These are phyloP conservation scores for Trinorchestia longiramus DNA, from an alignment of 1,140 invertebrate species.

Conservation along the genomic window DNA sequence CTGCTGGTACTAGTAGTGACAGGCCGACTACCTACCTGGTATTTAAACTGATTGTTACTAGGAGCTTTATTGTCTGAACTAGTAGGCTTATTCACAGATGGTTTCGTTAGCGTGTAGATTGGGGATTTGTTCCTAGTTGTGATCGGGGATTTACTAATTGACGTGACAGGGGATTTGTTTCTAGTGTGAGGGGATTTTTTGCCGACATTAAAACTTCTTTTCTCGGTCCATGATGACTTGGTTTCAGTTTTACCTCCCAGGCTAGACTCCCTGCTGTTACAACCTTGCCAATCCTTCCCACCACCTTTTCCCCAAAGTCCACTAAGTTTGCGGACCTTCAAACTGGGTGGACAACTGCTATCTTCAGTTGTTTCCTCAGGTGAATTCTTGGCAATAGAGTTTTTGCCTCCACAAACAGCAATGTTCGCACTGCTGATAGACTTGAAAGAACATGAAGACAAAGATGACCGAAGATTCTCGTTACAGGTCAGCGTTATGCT, in stretches of 20 bases:
- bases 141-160: too few species aligned
- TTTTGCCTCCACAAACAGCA: neutral
- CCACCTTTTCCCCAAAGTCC: neutral
- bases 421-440: neutral
- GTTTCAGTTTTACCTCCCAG: neutral
- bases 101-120: neutral
- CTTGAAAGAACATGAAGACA: slow-evolving; percentile 13
- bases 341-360: neutral
- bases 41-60: neutral
- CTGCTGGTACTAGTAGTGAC: neutral
- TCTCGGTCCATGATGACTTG: neutral
- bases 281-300: neutral
- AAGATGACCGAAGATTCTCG: neutral
- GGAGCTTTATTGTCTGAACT: neutral
- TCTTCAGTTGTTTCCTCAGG: neutral
- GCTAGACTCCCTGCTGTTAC: slow-evolving; percentile 21
- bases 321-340: neutral
- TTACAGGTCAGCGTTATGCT: neutral
- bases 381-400: neutral
- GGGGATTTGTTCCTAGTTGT: neutral
- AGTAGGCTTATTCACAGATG: neutral
- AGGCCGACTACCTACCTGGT: neutral
- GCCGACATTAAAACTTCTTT: neutral
- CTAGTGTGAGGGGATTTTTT: neutral
- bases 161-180: slow-evolving; percentile 10